phyloP scores from a whole-genome alignment of 2,113 vertebrate species.

The Brachirus orientalis region DNA sequence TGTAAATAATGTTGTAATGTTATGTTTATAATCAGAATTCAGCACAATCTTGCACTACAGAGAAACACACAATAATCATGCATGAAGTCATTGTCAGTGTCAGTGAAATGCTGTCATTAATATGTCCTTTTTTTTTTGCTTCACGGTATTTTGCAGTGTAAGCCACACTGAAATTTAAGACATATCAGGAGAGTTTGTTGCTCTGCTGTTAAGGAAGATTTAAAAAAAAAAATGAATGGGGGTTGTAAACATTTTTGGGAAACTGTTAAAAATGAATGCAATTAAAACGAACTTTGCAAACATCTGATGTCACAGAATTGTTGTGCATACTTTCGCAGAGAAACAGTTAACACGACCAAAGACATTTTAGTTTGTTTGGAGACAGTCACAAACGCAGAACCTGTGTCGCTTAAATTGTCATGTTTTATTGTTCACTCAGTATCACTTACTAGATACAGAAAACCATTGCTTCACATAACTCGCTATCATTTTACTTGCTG shows the following conservation, averaged over 20 bases:
- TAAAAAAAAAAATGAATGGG: conserved; percentile 13
- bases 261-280: conserved; percentile 28
- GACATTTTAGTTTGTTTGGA: no score
- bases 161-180: neutral
- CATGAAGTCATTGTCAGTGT: no score
- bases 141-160: conserved; percentile 8
- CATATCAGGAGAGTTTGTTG: conserved; percentile 2
- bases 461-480: neutral
- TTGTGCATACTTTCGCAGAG: neutral
- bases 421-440: neutral
- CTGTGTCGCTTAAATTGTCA: no score
- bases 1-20: conserved; percentile 1
- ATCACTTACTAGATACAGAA: conserved; percentile 17
- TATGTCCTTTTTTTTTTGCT: conserved; percentile 11
- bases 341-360: conserved; percentile 12
- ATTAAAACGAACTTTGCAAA: conserved; percentile 36
- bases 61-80: conserved; percentile 20
- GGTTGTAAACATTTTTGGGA: conserved; percentile 60
- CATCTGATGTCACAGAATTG: conserved; percentile 15
- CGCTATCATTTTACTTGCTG: neutral
- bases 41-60: neutral
- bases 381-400: no score
- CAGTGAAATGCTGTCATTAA: conserved; percentile 18
- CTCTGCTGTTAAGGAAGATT: conserved; percentile 34
- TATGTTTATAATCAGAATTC: conserved; percentile 24